Evolutionary conservation across 2,113 vertebrate genomes (phyloP), one percentile per base, ranked within the genome.

Genomic region (western clawed frog (Xenopus tropicalis)): DNA sequence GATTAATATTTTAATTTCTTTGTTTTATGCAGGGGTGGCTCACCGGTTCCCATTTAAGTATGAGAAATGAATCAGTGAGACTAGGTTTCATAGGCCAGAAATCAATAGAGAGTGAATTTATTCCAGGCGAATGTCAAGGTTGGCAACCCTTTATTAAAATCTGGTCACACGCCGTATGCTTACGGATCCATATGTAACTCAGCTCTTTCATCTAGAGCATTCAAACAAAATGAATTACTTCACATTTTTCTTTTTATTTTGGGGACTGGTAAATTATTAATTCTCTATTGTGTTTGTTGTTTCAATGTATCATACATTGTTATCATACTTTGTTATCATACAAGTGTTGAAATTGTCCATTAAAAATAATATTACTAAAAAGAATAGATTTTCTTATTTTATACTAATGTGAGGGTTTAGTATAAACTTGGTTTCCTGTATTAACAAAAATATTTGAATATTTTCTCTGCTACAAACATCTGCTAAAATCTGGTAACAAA

Each of bases 1-100:
- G 82, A 88, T 88, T 85, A 83, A 86, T 82, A 80, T 65, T 80
- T 80, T 82, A 71, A 81, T 82, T 84, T 87, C 23, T 78, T 81
- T 74, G 77, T 77, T 75, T 78, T 61, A 82, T 54, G 68, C 22
- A 70, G 67, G 72, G 78, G 56, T 74, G 44, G 42, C 48, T 78
- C 69, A 64, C 74, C 78, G 24, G 67, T 66, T 80, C 61, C 76
- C 46, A 77, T 80, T 74, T 83, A 77, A 74, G 48, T 68, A 70
- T 70, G 72, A 85, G 78, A 78, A 76, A 77, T 77, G 77, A 79
- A 23, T 16, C 43, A 29, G 37, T 58, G 72, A 77, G 72, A 81
- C 16, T 10, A 44, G 78, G 63, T 44, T 66, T 79, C 69, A 69
- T 64, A 56, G 79, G 80, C 79, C 71, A 69, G 11, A 80, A 79